phyloP scores from a whole-genome alignment of 2,888 invertebrate species.

The Orthonevra nobilis region DNA sequence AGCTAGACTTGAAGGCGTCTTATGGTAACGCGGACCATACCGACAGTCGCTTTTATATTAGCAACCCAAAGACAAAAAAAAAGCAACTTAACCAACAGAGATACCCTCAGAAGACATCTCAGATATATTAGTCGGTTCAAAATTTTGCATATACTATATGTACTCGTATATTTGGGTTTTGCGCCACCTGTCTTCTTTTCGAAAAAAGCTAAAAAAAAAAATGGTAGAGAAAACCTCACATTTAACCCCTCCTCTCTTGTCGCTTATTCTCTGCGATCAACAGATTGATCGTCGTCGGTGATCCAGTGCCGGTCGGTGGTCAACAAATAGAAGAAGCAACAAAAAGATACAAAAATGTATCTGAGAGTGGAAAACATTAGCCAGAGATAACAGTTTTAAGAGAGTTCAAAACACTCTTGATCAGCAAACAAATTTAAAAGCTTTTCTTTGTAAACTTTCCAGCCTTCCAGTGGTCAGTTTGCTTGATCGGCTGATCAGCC shows the following conservation, averaged over 20 bases:
- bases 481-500: neutral
- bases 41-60: conserved; percentile 78
- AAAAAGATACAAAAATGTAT: neutral
- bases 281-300: conserved; percentile 16
- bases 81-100: conserved; percentile 17
- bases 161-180: neutral
- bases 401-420: neutral
- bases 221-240: too few relatives aligned
- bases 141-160: conserved; percentile 36
- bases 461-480: conserved; percentile 46
- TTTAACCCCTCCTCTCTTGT: neutral
- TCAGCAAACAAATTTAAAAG: too few relatives aligned
- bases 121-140: conserved; percentile 17
- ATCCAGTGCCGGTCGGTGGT: conserved; percentile 27
- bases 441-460: conserved; percentile 23
- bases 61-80: conserved; percentile 33
- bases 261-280: conserved; percentile 1
- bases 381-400: neutral
- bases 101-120: conserved; percentile 17
- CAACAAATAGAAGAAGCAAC: neutral
- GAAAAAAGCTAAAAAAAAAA: conserved; percentile 2
- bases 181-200: conserved; percentile 31
- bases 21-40: conserved; percentile 78
- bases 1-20: conserved; percentile 81
- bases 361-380: neutral